Conservation (phyloP, 92 coral and sea anemone genomes). For the Phenganax marumi region DNA sequence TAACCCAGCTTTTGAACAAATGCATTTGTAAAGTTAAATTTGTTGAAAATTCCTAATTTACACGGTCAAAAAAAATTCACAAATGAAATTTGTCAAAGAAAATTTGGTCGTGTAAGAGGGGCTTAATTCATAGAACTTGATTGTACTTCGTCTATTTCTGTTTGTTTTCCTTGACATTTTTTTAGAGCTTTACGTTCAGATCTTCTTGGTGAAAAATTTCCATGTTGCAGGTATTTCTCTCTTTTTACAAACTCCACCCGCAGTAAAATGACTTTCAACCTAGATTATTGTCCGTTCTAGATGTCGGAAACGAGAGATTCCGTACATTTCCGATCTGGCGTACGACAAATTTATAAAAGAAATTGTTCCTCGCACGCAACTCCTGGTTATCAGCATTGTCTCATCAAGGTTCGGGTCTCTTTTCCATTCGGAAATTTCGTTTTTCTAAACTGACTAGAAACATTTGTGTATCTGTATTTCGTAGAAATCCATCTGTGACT, state of each 20-base stretch:
- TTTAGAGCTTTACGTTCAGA: slow-evolving; percentile 79
- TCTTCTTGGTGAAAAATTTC: slow-evolving; percentile 71
- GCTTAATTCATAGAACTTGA: no score
- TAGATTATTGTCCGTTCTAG: slow-evolving; percentile 43
- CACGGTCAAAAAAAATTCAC: no score
- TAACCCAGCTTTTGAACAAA: no score
- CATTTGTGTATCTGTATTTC: not conserved
- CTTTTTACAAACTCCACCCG: not conserved
- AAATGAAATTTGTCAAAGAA: no score
- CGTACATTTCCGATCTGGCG: slow-evolving; percentile 80
- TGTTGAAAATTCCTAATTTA: no score
- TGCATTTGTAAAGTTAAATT: no score
- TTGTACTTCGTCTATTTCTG: not conserved
- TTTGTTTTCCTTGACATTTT: slow-evolving; percentile 32
- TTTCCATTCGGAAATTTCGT: not conserved
- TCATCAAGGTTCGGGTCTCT: slow-evolving; percentile 74
- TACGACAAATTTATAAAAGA: slow-evolving; percentile 81
- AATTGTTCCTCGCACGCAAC: slow-evolving; percentile 82
- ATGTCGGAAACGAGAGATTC: slow-evolving; percentile 88
- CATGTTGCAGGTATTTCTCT: slow-evolving; percentile 79
- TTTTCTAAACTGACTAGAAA: not conserved
- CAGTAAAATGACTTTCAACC: not conserved
- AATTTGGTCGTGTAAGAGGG: no score
- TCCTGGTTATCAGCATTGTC: slow-evolving; percentile 84
- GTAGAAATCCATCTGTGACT: slow-evolving; percentile 74